Conservation (phyloP, 2,797 vertebrate genomes). For the Hydrolagus colliei region DNA sequence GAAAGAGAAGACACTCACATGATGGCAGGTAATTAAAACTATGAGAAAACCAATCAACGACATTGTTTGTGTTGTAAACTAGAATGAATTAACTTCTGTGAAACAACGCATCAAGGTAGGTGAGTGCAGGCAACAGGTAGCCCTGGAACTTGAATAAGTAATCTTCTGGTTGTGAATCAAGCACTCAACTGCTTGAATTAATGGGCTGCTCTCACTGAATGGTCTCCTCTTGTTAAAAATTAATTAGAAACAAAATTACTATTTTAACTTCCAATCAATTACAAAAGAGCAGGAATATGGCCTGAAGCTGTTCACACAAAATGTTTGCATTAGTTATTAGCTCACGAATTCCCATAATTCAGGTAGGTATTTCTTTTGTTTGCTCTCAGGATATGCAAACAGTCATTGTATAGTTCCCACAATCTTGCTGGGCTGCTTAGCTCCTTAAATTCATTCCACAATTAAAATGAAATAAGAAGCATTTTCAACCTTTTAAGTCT, state of each 20-base stretch:
- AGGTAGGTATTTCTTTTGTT: constrained; percentile 36
- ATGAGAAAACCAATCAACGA: too few species aligned
- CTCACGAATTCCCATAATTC: constrained; percentile 39
- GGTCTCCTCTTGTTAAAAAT: neutral
- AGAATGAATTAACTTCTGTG: too few species aligned
- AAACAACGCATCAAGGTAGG: neutral
- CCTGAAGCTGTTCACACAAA: constrained; percentile 35
- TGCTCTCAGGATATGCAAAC: constrained; percentile 39
- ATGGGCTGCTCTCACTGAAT: too few species aligned
- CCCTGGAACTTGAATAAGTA: neutral
- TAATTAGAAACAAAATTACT: constrained; percentile 23
- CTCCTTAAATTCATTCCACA: constrained; percentile 34
- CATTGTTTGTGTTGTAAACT: too few species aligned
- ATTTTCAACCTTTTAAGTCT: neutral
- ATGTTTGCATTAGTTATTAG: constrained; percentile 39
- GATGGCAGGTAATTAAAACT: too few species aligned
- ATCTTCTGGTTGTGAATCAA: neutral
- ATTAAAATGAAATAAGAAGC: constrained; percentile 20
- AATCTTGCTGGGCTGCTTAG: constrained; percentile 31
- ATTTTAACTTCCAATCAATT: constrained; percentile 34
- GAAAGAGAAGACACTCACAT: too few species aligned
- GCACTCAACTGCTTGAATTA: neutral
- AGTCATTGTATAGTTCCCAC: constrained; percentile 37
- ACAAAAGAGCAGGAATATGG: constrained; percentile 34
- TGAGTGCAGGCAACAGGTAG: neutral